A percentile compares a stretch with the other conserved stretches of the same genome.
Evolutionary conservation across 2,888 invertebrate genomes (phyloP).

Genomic region (Phlogophora meticulosa): DNA sequence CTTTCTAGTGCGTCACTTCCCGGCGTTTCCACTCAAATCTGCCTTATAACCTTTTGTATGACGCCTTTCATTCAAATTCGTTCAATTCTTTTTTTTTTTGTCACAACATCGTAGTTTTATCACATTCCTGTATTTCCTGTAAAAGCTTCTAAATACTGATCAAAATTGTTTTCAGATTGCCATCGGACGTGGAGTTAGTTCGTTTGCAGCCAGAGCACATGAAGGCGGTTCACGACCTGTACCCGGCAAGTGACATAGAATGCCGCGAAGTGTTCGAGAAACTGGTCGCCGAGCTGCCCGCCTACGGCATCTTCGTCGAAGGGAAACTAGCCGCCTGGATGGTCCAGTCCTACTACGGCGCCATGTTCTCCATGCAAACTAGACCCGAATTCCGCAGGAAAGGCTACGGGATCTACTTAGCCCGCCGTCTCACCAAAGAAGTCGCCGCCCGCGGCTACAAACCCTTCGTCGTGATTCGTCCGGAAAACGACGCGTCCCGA

Average conservation of each 20-base stretch:
- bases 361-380: slow-evolving; percentile 98
- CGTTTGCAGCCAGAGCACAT: slow-evolving; percentile 95
- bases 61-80: no score
- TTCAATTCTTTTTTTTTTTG: no score
- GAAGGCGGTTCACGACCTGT: slow-evolving; percentile 95
- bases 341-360: slow-evolving; percentile 97
- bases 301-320: slow-evolving; percentile 95
- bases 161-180: slow-evolving; percentile 80
- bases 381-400: slow-evolving; percentile 94
- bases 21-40: no score
- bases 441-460: slow-evolving; percentile 94
- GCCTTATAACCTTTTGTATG: no score
- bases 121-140: background rate
- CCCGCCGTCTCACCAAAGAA: slow-evolving; percentile 92
- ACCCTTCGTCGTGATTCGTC: slow-evolving; percentile 96
- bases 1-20: no score
- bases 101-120: no score
- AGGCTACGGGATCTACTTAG: slow-evolving; percentile 94
- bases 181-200: slow-evolving; percentile 94
- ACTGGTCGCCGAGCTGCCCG: slow-evolving; percentile 94
- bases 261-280: slow-evolving; percentile 96
- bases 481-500: slow-evolving; percentile 96
- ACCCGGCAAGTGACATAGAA: slow-evolving; percentile 97
- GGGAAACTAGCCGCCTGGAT: slow-evolving; percentile 96
- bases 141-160: background rate